Evolutionary conservation across 2,888 invertebrate genomes (phyloP).

Genomic region (Brenthis hecate): DNA sequence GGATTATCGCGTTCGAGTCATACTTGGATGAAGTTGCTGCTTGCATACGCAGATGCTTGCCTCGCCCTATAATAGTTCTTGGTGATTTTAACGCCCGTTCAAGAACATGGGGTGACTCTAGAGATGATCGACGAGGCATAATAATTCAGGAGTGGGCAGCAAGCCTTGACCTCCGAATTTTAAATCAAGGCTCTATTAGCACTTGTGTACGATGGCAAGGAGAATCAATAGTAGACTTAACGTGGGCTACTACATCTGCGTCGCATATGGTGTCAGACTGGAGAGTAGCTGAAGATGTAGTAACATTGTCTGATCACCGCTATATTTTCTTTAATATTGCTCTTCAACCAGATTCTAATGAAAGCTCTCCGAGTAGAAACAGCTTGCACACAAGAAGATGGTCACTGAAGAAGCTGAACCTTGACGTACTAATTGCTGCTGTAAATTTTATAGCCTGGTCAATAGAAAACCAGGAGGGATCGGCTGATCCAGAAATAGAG

Average conservation of each 20-base stretch:
- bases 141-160: slow-evolving; percentile 30
- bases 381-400: slow-evolving; percentile 11
- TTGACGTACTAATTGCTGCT: slow-evolving; percentile 15
- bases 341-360: not conserved
- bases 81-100: slow-evolving; percentile 33
- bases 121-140: slow-evolving; percentile 22
- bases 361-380: too few species aligned
- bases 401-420: slow-evolving; percentile 26
- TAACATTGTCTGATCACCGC: too few species aligned
- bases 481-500: slow-evolving; percentile 14
- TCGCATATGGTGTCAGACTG: slow-evolving; percentile 21
- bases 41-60: slow-evolving; percentile 21
- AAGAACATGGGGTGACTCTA: slow-evolving; percentile 23
- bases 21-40: slow-evolving; percentile 22
- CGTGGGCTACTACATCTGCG: slow-evolving; percentile 31
- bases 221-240: slow-evolving; percentile 39
- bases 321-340: slow-evolving; percentile 20
- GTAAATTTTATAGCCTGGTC: slow-evolving; percentile 27
- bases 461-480: not conserved
- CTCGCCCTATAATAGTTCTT: slow-evolving; percentile 27
- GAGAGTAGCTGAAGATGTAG: slow-evolving; percentile 31
- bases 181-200: slow-evolving; percentile 31
- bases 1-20: slow-evolving; percentile 9
- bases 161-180: slow-evolving; percentile 25
- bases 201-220: slow-evolving; percentile 42